Evolutionary conservation across 2,888 invertebrate genomes (phyloP).

Genomic region (Phengaris arion): DNA sequence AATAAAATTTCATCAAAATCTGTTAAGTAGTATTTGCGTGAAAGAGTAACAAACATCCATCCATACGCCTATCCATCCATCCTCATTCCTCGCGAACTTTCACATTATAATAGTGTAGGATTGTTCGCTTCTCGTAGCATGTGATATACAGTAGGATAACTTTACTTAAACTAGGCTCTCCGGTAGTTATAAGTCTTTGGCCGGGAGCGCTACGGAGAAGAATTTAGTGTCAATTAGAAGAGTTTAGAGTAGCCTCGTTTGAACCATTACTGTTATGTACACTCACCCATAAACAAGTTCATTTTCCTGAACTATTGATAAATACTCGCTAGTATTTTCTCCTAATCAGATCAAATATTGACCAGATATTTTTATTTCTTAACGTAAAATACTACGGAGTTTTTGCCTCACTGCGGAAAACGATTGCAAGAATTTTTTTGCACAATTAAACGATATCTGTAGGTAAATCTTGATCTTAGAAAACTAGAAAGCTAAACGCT

Average conservation of each 20-base stretch:
- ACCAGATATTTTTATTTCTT: too few species aligned
- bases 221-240: slow-evolving; percentile 20
- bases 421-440: background rate
- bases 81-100: too few species aligned
- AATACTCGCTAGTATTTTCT: background rate
- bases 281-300: slow-evolving; percentile 6
- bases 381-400: too few species aligned
- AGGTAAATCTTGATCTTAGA: background rate
- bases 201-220: background rate
- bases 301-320: background rate
- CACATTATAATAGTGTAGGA: too few species aligned
- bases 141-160: background rate
- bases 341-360: background rate
- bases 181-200: background rate
- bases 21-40: too few species aligned
- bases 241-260: slow-evolving; percentile 10
- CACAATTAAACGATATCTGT: background rate
- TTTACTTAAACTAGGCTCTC: background rate
- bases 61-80: too few species aligned
- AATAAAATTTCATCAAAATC: too few species aligned
- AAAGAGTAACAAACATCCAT: too few species aligned
- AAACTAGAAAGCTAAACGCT: background rate
- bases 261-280: slow-evolving; percentile 18
- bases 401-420: background rate
- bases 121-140: too few species aligned